Evolutionary conservation across 2,888 invertebrate species (phyloP), one percentile per base, ranked within the genome.

Genomic region (Strigamia crassipes): DNA sequence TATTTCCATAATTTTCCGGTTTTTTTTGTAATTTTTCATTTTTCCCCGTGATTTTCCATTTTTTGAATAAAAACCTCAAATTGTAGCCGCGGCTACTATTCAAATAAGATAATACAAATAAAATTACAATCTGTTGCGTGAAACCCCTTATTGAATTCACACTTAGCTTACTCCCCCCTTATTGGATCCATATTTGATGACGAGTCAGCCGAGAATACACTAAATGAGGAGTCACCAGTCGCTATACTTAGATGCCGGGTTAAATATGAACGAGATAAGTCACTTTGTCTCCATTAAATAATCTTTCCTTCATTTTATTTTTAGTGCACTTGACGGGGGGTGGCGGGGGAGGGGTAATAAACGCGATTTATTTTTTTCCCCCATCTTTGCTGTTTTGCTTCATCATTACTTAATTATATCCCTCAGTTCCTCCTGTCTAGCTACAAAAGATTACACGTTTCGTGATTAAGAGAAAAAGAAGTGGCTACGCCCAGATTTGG

Each of bases 371-470:
- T 61, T 61, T 61, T 10, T 61, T 10, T 61, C 61, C 10, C 18
- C 61, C 18, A 15, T 10, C 18, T 61, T 61, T 18, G 18, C 21
- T 61, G 61, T 61, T 61, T 61, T 61, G 61, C 61, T 61, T 61
- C 61, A 61, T 61, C 61, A 61, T 61, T 61, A 61, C 61, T 61
- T 18, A 61, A 61, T 61, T 61, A 61, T 61, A 61, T 61, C 61
- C 61, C 61, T 61, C 61, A 23, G 21, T 61, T 61, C 61, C 61
- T n/a, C 61, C 61, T 61, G 61, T 61, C 61, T 61, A 61, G 10
- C 61, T 61, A 21, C 61, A 61, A 46, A 61, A 61, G 61, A 61
- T 61, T 61, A 61, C 61, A 61, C 61, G 61, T 61, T 61, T 18
- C 10, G 61, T 61, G 61, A 61, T 61, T 61, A 61, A 61, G 61